Conservation (phyloP, 2,113 vertebrate species). For the Pavo muticus region DNA sequence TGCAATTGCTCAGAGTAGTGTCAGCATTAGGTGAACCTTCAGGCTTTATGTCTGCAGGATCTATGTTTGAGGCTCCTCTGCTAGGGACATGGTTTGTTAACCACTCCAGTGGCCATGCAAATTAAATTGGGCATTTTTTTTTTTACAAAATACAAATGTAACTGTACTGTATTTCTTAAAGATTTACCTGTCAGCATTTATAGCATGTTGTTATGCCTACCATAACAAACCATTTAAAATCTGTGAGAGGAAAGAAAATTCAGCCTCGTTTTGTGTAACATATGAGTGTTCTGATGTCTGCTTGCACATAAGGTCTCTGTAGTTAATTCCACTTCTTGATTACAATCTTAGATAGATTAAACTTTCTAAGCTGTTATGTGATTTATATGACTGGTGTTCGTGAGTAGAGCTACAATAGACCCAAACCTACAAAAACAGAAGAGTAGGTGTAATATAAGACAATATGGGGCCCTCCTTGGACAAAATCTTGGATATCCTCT, state of each 20-base stretch:
- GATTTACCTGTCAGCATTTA: background rate
- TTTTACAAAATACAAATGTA: background rate
- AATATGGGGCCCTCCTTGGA: background rate
- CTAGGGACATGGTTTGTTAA: background rate
- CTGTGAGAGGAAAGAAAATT: background rate
- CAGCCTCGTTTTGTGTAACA: background rate
- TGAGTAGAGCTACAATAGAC: background rate
- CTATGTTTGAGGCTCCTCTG: background rate
- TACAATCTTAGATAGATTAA: background rate
- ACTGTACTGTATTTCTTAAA: background rate
- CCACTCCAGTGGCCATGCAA: background rate
- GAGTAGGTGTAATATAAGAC: background rate
- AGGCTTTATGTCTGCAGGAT: background rate
- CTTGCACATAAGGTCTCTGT: background rate
- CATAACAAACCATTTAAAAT: background rate
- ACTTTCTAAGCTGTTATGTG: background rate
- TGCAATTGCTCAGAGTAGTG: background rate
- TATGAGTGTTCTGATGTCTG: background rate
- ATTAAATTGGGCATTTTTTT: background rate
- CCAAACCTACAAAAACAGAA: background rate
- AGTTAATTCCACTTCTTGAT: background rate
- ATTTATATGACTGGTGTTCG: background rate
- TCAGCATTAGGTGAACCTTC: background rate
- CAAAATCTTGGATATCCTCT: background rate
- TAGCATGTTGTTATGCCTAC: background rate